A percentile compares a stretch with the other conserved stretches of the same genome.
Evolutionary conservation across 2,888 invertebrate genomes (phyloP).

Genomic region (Entomobrya multifasciata): DNA sequence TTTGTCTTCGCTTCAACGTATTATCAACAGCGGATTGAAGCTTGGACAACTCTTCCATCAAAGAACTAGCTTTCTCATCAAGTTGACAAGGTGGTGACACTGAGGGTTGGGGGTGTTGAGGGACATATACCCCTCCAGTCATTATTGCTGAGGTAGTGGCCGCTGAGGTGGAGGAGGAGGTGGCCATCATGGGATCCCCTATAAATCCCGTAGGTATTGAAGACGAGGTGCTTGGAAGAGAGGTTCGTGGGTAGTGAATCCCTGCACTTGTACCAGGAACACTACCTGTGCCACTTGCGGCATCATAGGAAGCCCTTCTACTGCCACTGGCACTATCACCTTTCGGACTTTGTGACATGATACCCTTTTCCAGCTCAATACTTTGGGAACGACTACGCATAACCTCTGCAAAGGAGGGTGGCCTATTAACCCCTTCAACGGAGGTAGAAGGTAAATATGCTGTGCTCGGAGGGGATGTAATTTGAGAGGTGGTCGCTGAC

Average conservation of each 20-base stretch:
- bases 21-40: slow-evolving; percentile 79
- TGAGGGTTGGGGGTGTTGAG: too few species aligned
- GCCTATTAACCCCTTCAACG: slow-evolving; percentile 71
- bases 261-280: slow-evolving; percentile 46
- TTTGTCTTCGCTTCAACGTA: slow-evolving; percentile 75
- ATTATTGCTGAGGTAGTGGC: too few species aligned
- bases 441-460: slow-evolving; percentile 66
- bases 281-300: too few species aligned
- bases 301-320: slow-evolving; percentile 71
- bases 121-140: too few species aligned
- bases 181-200: too few species aligned
- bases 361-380: slow-evolving; percentile 72
- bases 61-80: slow-evolving; percentile 77
- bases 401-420: slow-evolving; percentile 72
- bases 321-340: too few species aligned
- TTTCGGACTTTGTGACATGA: too few species aligned
- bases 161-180: too few species aligned
- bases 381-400: slow-evolving; percentile 73
- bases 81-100: slow-evolving; percentile 51
- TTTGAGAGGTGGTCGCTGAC: slow-evolving; percentile 45
- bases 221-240: slow-evolving; percentile 49
- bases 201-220: too few species aligned
- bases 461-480: slow-evolving; percentile 54
- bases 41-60: slow-evolving; percentile 79
- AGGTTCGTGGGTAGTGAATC: slow-evolving; percentile 38